Percentiles rank a stretch among this genome's conserved stretches.
Conservation (phyloP, 2,888 invertebrate genomes). For the Hirudinaria manillensis region DNA sequence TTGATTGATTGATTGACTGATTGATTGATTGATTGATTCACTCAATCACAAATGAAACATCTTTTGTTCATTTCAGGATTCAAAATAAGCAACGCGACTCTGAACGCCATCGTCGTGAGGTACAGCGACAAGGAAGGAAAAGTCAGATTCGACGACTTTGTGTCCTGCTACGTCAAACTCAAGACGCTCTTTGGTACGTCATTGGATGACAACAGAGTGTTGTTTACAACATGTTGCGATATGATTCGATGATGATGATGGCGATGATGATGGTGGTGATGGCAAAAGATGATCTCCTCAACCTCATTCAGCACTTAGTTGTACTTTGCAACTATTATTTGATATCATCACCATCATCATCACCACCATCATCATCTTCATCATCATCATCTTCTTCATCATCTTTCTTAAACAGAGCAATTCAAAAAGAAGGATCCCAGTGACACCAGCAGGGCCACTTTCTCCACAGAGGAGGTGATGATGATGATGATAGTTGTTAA, state of each 20-base stretch:
- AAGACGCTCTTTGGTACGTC: conserved; percentile 86
- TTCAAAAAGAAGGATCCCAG: conserved; percentile 26
- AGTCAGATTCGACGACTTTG: conserved; percentile 86
- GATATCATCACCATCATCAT: background rate
- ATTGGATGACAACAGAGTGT: background rate
- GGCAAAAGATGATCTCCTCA: background rate
- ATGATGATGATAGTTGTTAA: background rate
- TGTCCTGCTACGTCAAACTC: conserved; percentile 84
- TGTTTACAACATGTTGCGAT: too few species aligned
- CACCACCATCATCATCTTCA: background rate
- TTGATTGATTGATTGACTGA: too few species aligned
- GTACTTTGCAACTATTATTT: background rate
- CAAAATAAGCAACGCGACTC: conserved; percentile 77
- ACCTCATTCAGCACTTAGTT: background rate
- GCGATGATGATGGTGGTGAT: background rate
- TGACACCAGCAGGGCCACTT: conserved; percentile 18
- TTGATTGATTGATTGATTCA: background rate
- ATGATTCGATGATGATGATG: background rate
- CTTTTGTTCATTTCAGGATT: conserved; percentile 61
- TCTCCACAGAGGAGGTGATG: conserved; percentile 24
- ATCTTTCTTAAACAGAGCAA: conserved; percentile 2
- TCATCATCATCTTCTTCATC: background rate
- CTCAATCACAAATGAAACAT: background rate
- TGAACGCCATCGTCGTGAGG: conserved; percentile 78
- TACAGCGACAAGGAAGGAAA: conserved; percentile 75